Evolutionary conservation across 1,140 invertebrate species (phyloP).

Genomic region (Notospermus geniculatus): DNA sequence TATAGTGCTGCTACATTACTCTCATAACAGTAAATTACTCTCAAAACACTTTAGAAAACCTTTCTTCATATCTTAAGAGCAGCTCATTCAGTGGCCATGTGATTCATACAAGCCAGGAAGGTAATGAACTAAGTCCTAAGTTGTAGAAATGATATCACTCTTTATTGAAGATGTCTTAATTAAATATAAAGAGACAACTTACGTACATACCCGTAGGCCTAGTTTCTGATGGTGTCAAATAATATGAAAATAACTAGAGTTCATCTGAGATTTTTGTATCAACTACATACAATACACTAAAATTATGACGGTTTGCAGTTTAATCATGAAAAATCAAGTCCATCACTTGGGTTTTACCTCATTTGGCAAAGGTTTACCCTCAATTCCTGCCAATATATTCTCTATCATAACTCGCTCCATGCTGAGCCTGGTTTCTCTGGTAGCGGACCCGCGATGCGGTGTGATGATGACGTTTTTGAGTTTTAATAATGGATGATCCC

Average conservation of each 20-base stretch:
- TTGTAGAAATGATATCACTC: too few relatives aligned
- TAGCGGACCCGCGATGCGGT: conserved; percentile 27
- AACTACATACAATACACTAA: not conserved
- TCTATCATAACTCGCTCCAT: conserved; percentile 22
- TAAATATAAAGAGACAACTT: not conserved
- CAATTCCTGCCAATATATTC: conserved; percentile 20
- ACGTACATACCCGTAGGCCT: not conserved
- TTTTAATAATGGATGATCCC: conserved; percentile 23
- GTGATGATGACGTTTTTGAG: conserved; percentile 25
- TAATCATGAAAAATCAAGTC: not conserved
- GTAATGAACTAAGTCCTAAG: too few relatives aligned
- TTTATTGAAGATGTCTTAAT: not conserved
- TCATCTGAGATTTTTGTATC: not conserved
- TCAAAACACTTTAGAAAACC: too few relatives aligned
- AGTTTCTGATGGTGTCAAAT: not conserved
- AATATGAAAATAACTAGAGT: not conserved
- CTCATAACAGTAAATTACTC: too few relatives aligned
- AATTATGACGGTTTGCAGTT: not conserved
- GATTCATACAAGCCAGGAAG: too few relatives aligned
- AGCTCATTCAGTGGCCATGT: too few relatives aligned
- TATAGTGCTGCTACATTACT: too few relatives aligned
- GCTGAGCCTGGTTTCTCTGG: conserved; percentile 12
- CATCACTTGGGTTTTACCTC: conserved; percentile 5
- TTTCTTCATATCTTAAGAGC: too few relatives aligned
- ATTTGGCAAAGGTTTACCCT: conserved; percentile 8